Evolutionary conservation across 2,113 vertebrate species (phyloP).

Genomic region (Puma concolor): DNA sequence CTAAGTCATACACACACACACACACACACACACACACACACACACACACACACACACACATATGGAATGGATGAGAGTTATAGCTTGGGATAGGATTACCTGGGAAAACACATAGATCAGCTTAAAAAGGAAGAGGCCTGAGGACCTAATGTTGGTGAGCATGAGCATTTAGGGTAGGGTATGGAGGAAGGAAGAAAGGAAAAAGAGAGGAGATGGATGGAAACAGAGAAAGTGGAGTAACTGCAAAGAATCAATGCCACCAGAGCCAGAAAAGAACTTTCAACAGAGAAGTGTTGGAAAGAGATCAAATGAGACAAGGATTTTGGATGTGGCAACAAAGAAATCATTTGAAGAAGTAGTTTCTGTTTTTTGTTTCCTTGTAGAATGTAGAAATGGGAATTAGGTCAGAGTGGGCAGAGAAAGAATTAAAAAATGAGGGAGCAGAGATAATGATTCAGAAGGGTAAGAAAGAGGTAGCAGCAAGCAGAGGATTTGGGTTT

Average conservation of each 20-base stretch:
- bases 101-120: neutral
- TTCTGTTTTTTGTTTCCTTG: neutral
- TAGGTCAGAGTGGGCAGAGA: neutral
- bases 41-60: neutral
- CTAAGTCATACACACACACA: neutral
- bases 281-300: neutral
- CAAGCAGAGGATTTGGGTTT: neutral
- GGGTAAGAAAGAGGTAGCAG: neutral
- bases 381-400: neutral
- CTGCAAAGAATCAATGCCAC: neutral
- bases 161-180: neutral
- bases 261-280: neutral
- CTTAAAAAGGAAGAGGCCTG: neutral
- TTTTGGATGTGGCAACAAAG: constrained; percentile 5
- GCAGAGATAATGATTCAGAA: neutral
- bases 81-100: neutral
- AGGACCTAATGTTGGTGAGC: neutral
- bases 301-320: neutral
- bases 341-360: neutral
- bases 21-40: too few relatives aligned
- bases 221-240: neutral
- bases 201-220: neutral
- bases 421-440: neutral
- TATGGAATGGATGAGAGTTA: neutral
- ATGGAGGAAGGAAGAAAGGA: neutral